phyloP scores from a whole-genome alignment of 2,113 vertebrate genomes.

The Tonatia bakeri region DNA sequence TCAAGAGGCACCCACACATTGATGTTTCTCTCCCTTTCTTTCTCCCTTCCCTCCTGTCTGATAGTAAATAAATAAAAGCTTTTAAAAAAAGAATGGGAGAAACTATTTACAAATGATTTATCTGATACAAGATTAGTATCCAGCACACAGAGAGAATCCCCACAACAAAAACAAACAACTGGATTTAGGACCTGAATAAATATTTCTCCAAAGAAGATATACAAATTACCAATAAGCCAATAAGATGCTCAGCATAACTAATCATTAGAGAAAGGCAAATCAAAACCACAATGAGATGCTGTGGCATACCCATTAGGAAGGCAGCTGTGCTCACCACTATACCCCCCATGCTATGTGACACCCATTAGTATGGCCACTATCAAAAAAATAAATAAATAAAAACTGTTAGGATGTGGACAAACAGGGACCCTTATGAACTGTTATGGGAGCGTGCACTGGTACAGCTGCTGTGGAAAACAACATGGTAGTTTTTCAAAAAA shows the following conservation, averaged over 20 bases:
- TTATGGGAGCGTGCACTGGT: background rate
- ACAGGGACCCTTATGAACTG: background rate
- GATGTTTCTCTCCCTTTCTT: too few species aligned
- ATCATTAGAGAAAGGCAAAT: background rate
- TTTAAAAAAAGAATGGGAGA: background rate
- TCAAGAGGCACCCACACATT: too few species aligned
- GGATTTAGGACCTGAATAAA: background rate
- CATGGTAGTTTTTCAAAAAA: background rate
- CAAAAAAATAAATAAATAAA: background rate
- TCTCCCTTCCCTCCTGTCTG: too few species aligned
- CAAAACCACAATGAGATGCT: background rate
- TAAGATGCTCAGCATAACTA: background rate
- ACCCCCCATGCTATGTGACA: constrained; percentile 69
- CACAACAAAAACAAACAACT: background rate
- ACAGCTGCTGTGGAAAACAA: too few species aligned
- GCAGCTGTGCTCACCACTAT: constrained; percentile 85
- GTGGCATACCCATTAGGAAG: constrained; percentile 65
- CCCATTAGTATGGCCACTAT: background rate
- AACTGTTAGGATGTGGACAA: background rate
- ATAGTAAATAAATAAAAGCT: too few species aligned
- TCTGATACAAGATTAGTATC: background rate
- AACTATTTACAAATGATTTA: background rate
- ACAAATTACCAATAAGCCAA: background rate
- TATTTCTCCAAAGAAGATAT: background rate
- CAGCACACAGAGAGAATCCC: background rate